phyloP scores from a whole-genome alignment of 1,140 invertebrate genomes.

The Batillaria attramentaria region DNA sequence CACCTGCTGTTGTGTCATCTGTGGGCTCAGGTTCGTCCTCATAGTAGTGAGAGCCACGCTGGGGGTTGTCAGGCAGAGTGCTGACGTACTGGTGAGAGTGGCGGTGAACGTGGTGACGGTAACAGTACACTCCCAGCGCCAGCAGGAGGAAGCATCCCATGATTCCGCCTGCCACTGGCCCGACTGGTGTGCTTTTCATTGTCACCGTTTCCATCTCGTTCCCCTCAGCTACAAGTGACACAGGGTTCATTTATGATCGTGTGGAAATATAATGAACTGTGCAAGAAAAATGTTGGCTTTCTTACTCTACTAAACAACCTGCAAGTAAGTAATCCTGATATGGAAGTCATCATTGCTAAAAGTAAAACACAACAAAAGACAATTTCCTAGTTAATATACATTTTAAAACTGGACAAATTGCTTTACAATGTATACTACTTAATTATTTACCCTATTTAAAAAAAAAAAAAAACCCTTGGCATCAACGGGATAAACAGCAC shows the following conservation, averaged over 20 bases:
- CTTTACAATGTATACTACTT: neutral
- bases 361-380: too few relatives aligned
- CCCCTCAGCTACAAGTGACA: slow-evolving; percentile 69
- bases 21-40: slow-evolving; percentile 73
- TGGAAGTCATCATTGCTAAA: too few relatives aligned
- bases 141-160: slow-evolving; percentile 78
- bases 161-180: slow-evolving; percentile 79
- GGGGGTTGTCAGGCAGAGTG: slow-evolving; percentile 64
- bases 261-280: neutral
- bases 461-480: too few relatives aligned
- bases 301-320: too few relatives aligned
- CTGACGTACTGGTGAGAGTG: slow-evolving; percentile 68
- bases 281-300: too few relatives aligned
- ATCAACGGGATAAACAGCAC: neutral
- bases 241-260: neutral
- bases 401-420: neutral
- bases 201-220: slow-evolving; percentile 71
- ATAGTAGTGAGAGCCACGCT: slow-evolving; percentile 72
- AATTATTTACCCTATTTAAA: neutral
- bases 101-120: slow-evolving; percentile 74
- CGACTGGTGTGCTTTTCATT: slow-evolving; percentile 76
- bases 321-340: too few relatives aligned
- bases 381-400: too few relatives aligned
- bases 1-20: slow-evolving; percentile 63
- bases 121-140: slow-evolving; percentile 78